Conservation (phyloP, 1,140 invertebrate genomes). For the Tetraneura akinire region DNA sequence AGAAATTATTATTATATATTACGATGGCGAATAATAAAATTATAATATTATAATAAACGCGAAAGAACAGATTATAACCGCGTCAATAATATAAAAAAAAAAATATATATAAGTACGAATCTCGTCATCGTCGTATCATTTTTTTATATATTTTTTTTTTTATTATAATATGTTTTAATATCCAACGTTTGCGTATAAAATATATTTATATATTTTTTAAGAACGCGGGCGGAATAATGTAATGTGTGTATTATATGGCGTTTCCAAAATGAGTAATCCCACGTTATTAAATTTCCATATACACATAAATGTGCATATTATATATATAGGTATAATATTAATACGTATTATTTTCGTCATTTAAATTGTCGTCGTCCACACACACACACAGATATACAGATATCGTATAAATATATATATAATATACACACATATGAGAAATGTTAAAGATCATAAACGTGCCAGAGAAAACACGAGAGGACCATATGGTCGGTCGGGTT, state of each 20-base stretch:
- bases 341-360: constrained; percentile 42
- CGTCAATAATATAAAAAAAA: not conserved
- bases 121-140: not conserved
- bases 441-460: constrained; percentile 51
- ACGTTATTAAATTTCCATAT: constrained; percentile 48
- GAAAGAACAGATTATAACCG: not conserved
- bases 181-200: not conserved
- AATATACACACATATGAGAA: not conserved
- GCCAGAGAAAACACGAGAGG: constrained; percentile 50
- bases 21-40: not conserved
- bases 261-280: constrained; percentile 49
- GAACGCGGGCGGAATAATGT: not conserved
- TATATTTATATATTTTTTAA: not conserved
- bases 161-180: too few relatives aligned
- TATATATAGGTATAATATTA: not conserved
- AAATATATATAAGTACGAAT: not conserved
- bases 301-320: not conserved
- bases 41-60: too few relatives aligned
- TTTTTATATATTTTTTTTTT: constrained; percentile 12
- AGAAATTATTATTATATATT: too few relatives aligned
- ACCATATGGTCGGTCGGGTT: constrained; percentile 51
- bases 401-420: not conserved
- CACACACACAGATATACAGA: not conserved
- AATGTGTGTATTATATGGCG: not conserved
- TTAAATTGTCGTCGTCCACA: constrained; percentile 21